A percentile compares a stretch with the other conserved stretches of the same genome.
phyloP scores from a whole-genome alignment of 1,140 invertebrate species.

The Apis florea region DNA sequence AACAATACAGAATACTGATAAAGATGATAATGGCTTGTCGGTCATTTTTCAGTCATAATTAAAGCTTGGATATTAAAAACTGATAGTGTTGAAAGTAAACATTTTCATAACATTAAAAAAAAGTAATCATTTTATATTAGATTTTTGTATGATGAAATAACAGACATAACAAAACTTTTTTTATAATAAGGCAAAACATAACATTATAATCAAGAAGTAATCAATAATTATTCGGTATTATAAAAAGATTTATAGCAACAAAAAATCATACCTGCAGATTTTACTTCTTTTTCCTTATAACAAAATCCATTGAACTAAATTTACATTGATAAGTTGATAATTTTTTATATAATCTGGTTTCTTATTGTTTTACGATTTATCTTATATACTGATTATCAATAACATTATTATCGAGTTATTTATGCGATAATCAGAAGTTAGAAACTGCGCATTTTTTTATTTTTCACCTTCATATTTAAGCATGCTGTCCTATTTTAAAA shows the following conservation, averaged over 20 bases:
- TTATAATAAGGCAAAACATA: no score
- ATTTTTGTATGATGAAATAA: no score
- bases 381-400: neutral
- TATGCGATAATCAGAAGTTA: neutral
- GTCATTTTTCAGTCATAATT: no score
- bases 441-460: constrained; percentile 26
- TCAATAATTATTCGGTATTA: no score
- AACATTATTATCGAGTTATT: neutral
- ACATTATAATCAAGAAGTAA: no score
- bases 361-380: neutral
- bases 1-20: constrained; percentile 17
- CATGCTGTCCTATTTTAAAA: neutral
- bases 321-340: neutral
- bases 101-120: no score
- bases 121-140: no score
- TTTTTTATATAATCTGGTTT: neutral
- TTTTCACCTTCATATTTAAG: neutral
- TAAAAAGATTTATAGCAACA: no score
- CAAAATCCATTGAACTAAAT: neutral
- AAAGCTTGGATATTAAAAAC: neutral
- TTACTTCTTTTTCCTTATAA: neutral
- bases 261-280: neutral
- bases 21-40: constrained; percentile 17
- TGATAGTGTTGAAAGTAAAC: no score
- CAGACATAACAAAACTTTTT: no score